phyloP scores from a whole-genome alignment of 2,797 vertebrate genomes.

The Tiaroga cobitis region DNA sequence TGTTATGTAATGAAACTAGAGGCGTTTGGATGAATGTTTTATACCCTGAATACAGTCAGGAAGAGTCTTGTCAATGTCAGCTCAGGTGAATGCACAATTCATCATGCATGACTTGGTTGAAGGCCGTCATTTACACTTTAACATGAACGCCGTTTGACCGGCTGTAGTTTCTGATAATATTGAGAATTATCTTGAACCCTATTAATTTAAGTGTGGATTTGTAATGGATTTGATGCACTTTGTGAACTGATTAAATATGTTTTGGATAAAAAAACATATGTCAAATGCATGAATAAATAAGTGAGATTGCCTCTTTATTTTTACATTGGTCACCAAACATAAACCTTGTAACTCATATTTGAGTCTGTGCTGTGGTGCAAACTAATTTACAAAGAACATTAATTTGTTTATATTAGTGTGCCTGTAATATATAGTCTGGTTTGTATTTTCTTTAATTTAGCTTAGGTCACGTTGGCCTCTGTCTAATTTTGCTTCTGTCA shows the following conservation, averaged over 20 bases:
- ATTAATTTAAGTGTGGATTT: neutral
- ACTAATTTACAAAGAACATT: neutral
- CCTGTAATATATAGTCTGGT: neutral
- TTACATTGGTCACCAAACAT: neutral
- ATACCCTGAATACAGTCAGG: constrained; percentile 1
- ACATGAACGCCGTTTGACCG: neutral
- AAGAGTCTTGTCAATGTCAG: neutral
- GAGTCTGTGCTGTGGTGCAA: neutral
- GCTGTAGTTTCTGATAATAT: neutral
- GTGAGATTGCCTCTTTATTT: too few species aligned
- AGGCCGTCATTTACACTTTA: neutral
- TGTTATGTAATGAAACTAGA: constrained; percentile 21
- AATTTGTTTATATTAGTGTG: neutral
- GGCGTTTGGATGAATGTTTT: constrained; percentile 32
- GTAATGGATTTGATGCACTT: neutral
- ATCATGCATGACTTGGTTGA: neutral
- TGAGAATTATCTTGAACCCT: neutral
- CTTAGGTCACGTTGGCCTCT: neutral
- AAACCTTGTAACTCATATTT: neutral
- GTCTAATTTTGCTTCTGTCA: neutral
- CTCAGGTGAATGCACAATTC: constrained; percentile 21
- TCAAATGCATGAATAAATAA: neutral
- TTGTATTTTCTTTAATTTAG: neutral
- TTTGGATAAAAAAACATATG: neutral
- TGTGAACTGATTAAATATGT: neutral